These are phyloP conservation scores for Valencia hispanica DNA, from an alignment of 2,797 vertebrate genomes.

Conservation along the genomic window DNA sequence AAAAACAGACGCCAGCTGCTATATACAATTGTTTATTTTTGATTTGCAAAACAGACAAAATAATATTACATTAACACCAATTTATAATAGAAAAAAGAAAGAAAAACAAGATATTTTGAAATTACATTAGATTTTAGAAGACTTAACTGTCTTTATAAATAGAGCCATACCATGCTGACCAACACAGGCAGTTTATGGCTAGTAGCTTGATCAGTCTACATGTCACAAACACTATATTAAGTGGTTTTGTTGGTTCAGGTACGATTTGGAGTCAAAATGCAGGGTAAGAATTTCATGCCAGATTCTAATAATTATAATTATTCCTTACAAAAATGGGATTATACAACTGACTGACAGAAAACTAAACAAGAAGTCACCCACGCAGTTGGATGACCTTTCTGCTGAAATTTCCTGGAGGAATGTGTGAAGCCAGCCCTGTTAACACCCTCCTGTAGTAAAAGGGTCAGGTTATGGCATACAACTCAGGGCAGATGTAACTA, in stretches of 20 bases:
- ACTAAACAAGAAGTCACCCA: slow-evolving; percentile 49
- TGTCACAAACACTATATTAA: slow-evolving; percentile 71
- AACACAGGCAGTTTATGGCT: slow-evolving; percentile 71
- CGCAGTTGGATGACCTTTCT: slow-evolving; percentile 22
- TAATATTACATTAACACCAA: slow-evolving; percentile 79
- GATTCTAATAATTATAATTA: slow-evolving; percentile 56
- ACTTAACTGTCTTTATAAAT: slow-evolving; percentile 64
- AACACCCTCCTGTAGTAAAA: slow-evolving; percentile 43
- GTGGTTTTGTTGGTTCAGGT: slow-evolving; percentile 77
- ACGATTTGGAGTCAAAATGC: slow-evolving; percentile 64
- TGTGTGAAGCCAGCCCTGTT: slow-evolving; percentile 53
- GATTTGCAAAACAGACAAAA: slow-evolving; percentile 83
- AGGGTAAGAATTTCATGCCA: slow-evolving; percentile 58
- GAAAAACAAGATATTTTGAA: slow-evolving; percentile 71
- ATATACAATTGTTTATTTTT: slow-evolving; percentile 83
- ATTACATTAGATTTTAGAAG: slow-evolving; percentile 77
- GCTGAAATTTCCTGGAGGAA: slow-evolving; percentile 45
- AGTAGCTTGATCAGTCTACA: slow-evolving; percentile 69
- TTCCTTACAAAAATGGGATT: slow-evolving; percentile 33
- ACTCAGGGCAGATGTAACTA: slow-evolving; percentile 58
- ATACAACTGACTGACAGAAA: slow-evolving; percentile 33
- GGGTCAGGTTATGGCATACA: slow-evolving; percentile 62
- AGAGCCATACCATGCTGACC: slow-evolving; percentile 69
- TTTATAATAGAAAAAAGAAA: slow-evolving; percentile 79
- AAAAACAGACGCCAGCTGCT: slow-evolving; percentile 49